These are phyloP conservation scores for Paramisgurnus dabryanus DNA, from an alignment of 2,113 vertebrate genomes.

Conservation along the genomic window DNA sequence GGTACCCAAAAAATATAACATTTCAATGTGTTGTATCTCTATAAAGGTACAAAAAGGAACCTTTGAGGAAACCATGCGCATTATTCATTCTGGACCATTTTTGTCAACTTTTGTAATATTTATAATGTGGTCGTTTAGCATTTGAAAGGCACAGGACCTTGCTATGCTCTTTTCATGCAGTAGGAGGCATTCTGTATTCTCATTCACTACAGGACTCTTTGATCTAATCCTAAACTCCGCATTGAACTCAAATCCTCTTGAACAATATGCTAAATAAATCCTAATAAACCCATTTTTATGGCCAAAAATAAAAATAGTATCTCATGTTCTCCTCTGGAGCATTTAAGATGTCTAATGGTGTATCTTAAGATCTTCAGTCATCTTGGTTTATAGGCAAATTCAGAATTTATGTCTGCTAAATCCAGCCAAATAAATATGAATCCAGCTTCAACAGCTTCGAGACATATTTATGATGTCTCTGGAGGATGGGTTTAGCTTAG, in stretches of 20 bases:
- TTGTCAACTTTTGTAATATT: not conserved
- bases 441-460: slow-evolving; percentile 28
- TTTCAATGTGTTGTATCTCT: no score
- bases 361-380: slow-evolving; percentile 34
- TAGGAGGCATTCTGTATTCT: not conserved
- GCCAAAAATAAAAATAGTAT: not conserved
- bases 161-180: slow-evolving; percentile 10
- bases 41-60: no score
- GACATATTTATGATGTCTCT: slow-evolving; percentile 38
- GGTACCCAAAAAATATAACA: no score
- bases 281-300: not conserved
- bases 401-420: slow-evolving; percentile 39
- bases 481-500: not conserved
- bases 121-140: not conserved
- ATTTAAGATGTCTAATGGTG: slow-evolving; percentile 30
- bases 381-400: slow-evolving; percentile 33
- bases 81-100: not conserved
- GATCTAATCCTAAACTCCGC: slow-evolving; percentile 4
- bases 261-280: slow-evolving; percentile 4
- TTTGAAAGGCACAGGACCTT: not conserved
- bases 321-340: not conserved
- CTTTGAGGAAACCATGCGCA: no score
- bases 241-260: not conserved
- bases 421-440: slow-evolving; percentile 44
- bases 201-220: not conserved